Conservation (phyloP, 1,140 invertebrate species). For the Zophobas morio region DNA sequence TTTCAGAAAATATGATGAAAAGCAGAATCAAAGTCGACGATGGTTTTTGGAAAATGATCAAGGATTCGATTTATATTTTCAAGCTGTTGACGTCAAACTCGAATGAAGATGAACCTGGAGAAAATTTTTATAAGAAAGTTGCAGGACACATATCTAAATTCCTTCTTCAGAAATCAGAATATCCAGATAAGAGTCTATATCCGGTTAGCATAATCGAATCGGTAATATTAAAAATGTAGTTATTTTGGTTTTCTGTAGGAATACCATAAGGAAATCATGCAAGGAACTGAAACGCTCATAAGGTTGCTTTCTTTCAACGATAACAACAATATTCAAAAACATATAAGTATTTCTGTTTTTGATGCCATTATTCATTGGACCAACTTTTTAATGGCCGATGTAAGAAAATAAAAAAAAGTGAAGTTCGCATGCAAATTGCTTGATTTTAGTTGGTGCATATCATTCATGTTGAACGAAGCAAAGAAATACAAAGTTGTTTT, state of each 20-base stretch:
- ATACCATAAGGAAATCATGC: conserved; percentile 32
- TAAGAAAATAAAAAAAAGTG: not conserved
- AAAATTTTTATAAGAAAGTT: conserved; percentile 29
- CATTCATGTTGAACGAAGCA: conserved; percentile 13
- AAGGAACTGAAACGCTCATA: conserved; percentile 25
- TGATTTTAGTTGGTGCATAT: conserved; percentile 27
- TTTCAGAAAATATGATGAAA: conserved; percentile 36
- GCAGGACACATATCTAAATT: conserved; percentile 12
- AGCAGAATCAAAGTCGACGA: conserved; percentile 6
- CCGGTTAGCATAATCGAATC: not conserved
- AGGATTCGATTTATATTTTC: conserved; percentile 35
- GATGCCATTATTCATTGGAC: conserved; percentile 39
- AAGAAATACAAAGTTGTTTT: not conserved
- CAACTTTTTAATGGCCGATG: conserved; percentile 24
- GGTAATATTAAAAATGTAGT: not conserved
- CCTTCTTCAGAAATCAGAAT: conserved; percentile 19
- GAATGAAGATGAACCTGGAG: conserved; percentile 12
- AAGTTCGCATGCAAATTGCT: no score
- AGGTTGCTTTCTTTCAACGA: conserved; percentile 38
- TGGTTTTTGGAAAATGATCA: conserved; percentile 39
- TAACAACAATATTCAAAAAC: conserved; percentile 19
- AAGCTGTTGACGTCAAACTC: conserved; percentile 16
- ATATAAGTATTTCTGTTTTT: conserved; percentile 25
- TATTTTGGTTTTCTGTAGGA: conserved; percentile 17
- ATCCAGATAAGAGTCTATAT: conserved; percentile 3